These are phyloP conservation scores for Sus cebifrons DNA, from an alignment of 2,797 vertebrate species.

Conservation along the genomic window DNA sequence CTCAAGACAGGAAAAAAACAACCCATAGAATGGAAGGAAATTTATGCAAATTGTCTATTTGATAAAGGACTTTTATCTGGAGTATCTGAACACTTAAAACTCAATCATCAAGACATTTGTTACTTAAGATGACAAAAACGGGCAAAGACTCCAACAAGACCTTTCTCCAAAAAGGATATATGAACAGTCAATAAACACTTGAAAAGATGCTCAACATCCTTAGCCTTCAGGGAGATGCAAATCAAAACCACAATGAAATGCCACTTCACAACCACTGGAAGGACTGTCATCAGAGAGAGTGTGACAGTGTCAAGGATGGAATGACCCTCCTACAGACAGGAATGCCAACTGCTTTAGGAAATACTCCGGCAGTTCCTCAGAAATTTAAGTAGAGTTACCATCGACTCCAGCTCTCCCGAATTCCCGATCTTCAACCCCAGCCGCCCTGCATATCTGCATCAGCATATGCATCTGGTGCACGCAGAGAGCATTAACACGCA, in stretches of 20 bases:
- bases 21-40: background rate
- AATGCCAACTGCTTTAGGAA: background rate
- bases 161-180: background rate
- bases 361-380: background rate
- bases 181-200: background rate
- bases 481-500: background rate
- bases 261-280: background rate
- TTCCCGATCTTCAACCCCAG: background rate
- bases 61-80: background rate
- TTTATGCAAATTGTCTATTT: background rate
- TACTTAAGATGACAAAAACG: background rate
- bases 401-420: background rate
- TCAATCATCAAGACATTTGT: background rate
- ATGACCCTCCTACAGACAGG: background rate
- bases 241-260: background rate
- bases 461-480: rapidly evolving
- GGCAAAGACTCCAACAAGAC: background rate
- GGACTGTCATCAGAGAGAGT: background rate
- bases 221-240: background rate
- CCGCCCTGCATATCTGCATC: rapidly evolving
- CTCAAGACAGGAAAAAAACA: background rate
- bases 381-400: background rate
- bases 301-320: background rate
- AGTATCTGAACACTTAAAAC: background rate
- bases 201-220: background rate